phyloP scores from a whole-genome alignment of 1,140 invertebrate species.

The Caenorhabditis remanei region DNA sequence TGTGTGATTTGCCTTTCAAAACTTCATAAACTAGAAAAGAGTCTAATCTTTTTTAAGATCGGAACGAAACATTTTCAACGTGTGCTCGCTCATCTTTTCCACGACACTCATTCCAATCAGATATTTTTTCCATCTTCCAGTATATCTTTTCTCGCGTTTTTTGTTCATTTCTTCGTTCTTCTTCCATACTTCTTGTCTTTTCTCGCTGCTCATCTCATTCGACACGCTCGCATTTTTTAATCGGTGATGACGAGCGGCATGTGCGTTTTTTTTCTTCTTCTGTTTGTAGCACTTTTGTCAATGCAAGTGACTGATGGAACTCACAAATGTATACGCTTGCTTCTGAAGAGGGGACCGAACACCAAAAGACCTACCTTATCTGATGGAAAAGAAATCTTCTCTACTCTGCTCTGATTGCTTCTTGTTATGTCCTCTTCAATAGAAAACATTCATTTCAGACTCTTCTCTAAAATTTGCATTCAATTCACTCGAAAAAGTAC shows the following conservation, averaged over 20 bases:
- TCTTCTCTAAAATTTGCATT: background rate
- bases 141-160: background rate
- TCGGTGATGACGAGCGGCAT: constrained; percentile 45
- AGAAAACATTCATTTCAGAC: background rate
- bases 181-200: background rate
- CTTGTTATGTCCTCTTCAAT: background rate
- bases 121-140: background rate
- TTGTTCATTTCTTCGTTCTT: background rate
- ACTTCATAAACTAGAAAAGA: too few relatives aligned
- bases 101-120: background rate
- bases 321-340: constrained; percentile 44
- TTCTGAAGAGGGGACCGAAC: background rate
- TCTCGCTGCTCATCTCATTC: constrained; percentile 7
- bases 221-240: constrained; percentile 44
- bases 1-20: too few relatives aligned
- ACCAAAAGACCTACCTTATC: constrained; percentile 9
- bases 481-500: background rate
- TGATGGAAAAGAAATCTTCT: background rate
- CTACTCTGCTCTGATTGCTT: background rate
- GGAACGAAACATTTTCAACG: background rate
- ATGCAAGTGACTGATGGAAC: constrained; percentile 37
- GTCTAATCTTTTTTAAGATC: too few relatives aligned
- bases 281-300: constrained; percentile 54
- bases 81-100: background rate
- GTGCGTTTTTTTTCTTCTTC: constrained; percentile 7